These are phyloP conservation scores for Lindbergichthys nudifrons DNA, from an alignment of 2,797 vertebrate genomes.

Conservation along the genomic window DNA sequence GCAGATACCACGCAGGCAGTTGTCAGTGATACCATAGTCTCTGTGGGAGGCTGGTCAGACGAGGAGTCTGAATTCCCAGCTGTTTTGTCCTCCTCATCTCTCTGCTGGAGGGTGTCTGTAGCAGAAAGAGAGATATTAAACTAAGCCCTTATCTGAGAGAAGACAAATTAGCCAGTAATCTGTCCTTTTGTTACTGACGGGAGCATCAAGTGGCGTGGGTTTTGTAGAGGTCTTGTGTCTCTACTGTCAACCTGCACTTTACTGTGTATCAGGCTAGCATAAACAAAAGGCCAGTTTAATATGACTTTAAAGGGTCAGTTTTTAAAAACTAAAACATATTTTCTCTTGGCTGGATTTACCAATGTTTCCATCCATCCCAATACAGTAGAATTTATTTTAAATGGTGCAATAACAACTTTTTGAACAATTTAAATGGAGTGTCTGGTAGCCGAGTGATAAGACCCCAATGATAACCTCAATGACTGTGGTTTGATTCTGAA, in stretches of 20 bases:
- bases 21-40: conserved; percentile 73
- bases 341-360: neutral
- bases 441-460: neutral
- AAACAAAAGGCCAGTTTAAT: neutral
- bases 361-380: neutral
- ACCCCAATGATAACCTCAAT: neutral
- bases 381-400: neutral
- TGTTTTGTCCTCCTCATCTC: conserved; percentile 15
- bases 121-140: conserved; percentile 26
- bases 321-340: neutral
- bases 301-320: conserved; percentile 5
- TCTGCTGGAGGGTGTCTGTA: conserved; percentile 39
- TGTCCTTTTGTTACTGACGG: conserved; percentile 13
- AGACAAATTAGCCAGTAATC: conserved; percentile 9
- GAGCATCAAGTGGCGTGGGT: conserved; percentile 1
- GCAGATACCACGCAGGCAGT: conserved; percentile 64
- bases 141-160: neutral
- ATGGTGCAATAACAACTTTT: neutral
- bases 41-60: conserved; percentile 62
- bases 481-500: neutral
- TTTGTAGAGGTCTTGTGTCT: conserved; percentile 9
- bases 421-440: neutral
- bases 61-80: conserved; percentile 41
- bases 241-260: neutral
- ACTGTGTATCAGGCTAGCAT: neutral